These are phyloP conservation scores for Sebastes trivittatus DNA, from an alignment of 2,797 vertebrate species.

Conservation along the genomic window DNA sequence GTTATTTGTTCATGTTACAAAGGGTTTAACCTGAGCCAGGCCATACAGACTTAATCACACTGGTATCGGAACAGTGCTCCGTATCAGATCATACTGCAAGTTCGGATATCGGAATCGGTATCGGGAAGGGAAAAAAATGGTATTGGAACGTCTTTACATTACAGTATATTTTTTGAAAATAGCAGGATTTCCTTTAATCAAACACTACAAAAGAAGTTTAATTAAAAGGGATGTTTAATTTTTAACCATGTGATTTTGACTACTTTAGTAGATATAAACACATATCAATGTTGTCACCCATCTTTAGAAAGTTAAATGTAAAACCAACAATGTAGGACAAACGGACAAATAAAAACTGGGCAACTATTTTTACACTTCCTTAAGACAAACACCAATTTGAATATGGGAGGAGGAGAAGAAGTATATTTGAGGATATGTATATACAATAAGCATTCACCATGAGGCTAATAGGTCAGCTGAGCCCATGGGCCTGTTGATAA, in stretches of 20 bases:
- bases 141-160: too few species aligned
- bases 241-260: background rate
- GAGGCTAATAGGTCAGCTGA: constrained; percentile 21
- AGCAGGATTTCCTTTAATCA: background rate
- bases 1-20: too few species aligned
- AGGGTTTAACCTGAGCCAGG: too few species aligned
- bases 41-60: too few species aligned
- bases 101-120: too few species aligned
- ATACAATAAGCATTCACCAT: background rate
- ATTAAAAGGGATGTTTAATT: background rate
- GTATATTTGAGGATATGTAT: background rate
- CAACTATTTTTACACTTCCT: background rate
- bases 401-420: too few species aligned
- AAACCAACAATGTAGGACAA: background rate
- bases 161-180: background rate
- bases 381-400: background rate
- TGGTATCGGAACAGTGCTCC: too few species aligned
- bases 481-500: constrained; percentile 23
- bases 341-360: background rate
- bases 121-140: too few species aligned
- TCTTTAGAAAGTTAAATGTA: background rate
- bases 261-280: background rate
- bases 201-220: background rate
- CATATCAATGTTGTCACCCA: background rate
- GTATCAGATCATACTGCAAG: too few species aligned